A percentile compares a stretch with the other conserved stretches of the same genome.
Evolutionary conservation across 2,888 invertebrate species (phyloP).

Genomic region (Anoncus sp.): DNA sequence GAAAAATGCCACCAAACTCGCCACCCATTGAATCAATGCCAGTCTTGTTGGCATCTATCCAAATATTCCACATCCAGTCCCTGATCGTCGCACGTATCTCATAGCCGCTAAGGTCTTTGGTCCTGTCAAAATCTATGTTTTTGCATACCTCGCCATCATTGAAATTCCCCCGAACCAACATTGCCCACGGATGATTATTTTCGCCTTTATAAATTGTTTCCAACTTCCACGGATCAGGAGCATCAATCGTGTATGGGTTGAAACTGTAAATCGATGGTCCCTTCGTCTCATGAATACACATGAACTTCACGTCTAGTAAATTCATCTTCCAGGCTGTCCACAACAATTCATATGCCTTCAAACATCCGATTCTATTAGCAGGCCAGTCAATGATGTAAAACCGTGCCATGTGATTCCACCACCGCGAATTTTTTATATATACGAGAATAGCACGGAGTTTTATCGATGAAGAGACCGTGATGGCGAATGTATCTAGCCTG

Average conservation of each 20-base stretch:
- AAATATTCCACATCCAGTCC: background rate
- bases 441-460: background rate
- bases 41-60: background rate
- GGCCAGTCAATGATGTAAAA: slow-evolving; percentile 54
- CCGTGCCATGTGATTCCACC: slow-evolving; percentile 36
- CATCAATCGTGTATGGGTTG: slow-evolving; percentile 60
- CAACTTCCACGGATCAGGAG: slow-evolving; percentile 57
- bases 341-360: slow-evolving; percentile 32
- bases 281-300: slow-evolving; percentile 54
- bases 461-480: background rate
- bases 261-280: slow-evolving; percentile 55
- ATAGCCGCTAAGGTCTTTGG: slow-evolving; percentile 8
- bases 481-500: background rate
- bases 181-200: slow-evolving; percentile 23
- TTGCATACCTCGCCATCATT: background rate
- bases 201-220: background rate
- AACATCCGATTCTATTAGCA: slow-evolving; percentile 37
- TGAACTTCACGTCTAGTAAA: slow-evolving; percentile 53
- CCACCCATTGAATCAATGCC: background rate
- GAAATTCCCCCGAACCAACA: background rate
- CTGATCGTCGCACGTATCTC: slow-evolving; percentile 1
- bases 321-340: slow-evolving; percentile 57
- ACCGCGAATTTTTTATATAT: background rate
- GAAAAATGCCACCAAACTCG: background rate
- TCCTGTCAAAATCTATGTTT: slow-evolving; percentile 21